Evolutionary conservation across 1,140 invertebrate species (phyloP), one percentile per base, ranked within the genome.

Genomic region (Zeugodacus cucurbitae): DNA sequence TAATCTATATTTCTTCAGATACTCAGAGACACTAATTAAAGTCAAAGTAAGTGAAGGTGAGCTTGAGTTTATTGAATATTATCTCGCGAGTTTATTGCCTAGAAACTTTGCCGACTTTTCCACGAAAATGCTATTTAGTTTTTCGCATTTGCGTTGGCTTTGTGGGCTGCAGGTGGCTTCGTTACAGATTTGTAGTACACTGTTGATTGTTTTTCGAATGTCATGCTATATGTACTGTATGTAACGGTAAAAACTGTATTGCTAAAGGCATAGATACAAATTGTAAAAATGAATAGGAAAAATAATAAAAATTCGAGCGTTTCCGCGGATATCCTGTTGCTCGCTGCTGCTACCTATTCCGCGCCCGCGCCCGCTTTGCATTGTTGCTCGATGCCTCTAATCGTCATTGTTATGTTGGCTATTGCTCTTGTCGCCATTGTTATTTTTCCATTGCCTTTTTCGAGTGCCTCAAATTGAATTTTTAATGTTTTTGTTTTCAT

Each of bases 401-500:
- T 74, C 14, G 67, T 41, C 22, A 41, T 74, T 74, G 67, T 74
- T 74, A 7, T 74, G 14, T 22, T 74, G 34, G 32, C 29, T 74
- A 41, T 41, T 32, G 34, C 34, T 17, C 11, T 74, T 74, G 67
- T 74, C 34, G 67, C 11, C 32, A 74, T 74, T 74, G 34, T 74
- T 74, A 74, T 74, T 74, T 74, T 74, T 41, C 34, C 67, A 74
- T 74, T 74, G 67, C 34, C 67, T 74, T 74, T 67, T 74, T 74
- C 34, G 34, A 74, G 67, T 74, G 67, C 67, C 34, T 74, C 67
- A 74, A 74, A 74, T 74, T 74, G 67, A 74, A 74, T 74, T 74
- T 74, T 74, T 74, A 41, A 74, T 74, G 34, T 32, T 32, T 29
- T 74, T 54, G 48, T 11, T 74, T 41, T 74, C 34, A 74, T 74